Base-by-base conservation (phyloP, 2,113 vertebrate genomes). In the Sprattus sprattus region DNA sequence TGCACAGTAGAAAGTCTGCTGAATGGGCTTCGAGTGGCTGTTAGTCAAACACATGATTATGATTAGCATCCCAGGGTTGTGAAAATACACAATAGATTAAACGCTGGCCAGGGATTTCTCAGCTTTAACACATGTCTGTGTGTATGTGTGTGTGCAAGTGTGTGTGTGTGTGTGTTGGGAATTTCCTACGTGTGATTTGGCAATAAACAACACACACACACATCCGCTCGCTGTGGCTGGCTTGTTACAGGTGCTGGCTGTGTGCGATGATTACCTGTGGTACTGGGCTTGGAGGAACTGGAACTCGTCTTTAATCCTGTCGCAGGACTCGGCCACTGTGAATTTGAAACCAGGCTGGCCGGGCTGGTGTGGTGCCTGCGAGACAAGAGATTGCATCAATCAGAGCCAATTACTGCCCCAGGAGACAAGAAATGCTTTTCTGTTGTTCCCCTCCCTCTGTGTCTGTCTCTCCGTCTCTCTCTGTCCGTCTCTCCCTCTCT, bases 291-390 rank as follows among this genome's bases (percentile, higher is more conserved):
- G 97, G 85, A 98, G 93, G 87, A 98, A 98, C 96, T 98, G 97
- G 94, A 98, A 98, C 92, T 98, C 97, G 87, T 98, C 97, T 95
- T 98, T 98, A 93, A 98, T 98, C 92, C 97, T 92, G 94, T 98
- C 97, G 91, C 97, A 98, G 75, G 97, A 98, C 91, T 98, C 97
- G 1, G 97, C 97, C 89, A 98, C 97, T 0, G 97, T 98, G 95
- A 98, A 98, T 95, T 98, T 98, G 93, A 98, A 98, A 89, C 97
- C 97, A n/a, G 97, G 97, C 91, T 98, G 97, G 86, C 96, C 96
- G 22, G 97, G 97, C 90, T 97, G 97, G 92, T 97, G 97, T 86
- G 97, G 97, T 89, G 97, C 96, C 97, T 97, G 88, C 90, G 93
- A 90, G 88, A 89, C 81, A 50, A 52, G 49, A 89, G 47, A 90